Conservation (phyloP, 2,113 vertebrate species). For the Crotalus tigris region DNA sequence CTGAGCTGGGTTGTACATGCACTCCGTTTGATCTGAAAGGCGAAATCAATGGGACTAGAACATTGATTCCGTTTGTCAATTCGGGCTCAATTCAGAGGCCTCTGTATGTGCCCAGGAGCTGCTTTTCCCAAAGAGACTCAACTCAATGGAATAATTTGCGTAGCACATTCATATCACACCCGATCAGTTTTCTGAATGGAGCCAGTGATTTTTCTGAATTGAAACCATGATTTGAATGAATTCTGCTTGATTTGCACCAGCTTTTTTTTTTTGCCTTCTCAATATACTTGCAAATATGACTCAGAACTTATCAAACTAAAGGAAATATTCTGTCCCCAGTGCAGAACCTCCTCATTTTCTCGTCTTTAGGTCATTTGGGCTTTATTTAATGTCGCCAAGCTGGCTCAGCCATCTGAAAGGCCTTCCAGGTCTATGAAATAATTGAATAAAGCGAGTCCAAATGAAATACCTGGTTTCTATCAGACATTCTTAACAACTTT, state of each 20-base stretch:
- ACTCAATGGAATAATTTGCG: no score
- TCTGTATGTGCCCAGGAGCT: not conserved
- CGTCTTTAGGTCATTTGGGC: not conserved
- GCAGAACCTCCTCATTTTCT: not conserved
- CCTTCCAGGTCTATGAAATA: not conserved
- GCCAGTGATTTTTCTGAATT: not conserved
- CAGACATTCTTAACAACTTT: constrained; percentile 1
- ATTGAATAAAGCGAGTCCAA: not conserved
- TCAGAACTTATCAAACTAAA: not conserved
- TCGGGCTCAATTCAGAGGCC: not conserved
- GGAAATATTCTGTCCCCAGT: not conserved
- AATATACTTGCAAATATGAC: not conserved
- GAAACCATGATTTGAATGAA: not conserved
- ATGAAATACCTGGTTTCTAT: constrained; percentile 8
- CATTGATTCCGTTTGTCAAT: not conserved
- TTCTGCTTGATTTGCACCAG: not conserved
- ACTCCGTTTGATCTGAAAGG: not conserved
- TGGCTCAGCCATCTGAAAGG: not conserved
- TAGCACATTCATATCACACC: not conserved
- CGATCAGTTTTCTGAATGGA: not conserved
- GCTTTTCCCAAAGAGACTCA: no score
- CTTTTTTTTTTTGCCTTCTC: not conserved
- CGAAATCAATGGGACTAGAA: not conserved
- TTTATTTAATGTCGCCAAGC: not conserved
- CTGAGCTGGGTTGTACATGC: not conserved